Evolutionary conservation across 2,797 vertebrate genomes (phyloP).

Genomic region (Distichodus sexfasciatus): DNA sequence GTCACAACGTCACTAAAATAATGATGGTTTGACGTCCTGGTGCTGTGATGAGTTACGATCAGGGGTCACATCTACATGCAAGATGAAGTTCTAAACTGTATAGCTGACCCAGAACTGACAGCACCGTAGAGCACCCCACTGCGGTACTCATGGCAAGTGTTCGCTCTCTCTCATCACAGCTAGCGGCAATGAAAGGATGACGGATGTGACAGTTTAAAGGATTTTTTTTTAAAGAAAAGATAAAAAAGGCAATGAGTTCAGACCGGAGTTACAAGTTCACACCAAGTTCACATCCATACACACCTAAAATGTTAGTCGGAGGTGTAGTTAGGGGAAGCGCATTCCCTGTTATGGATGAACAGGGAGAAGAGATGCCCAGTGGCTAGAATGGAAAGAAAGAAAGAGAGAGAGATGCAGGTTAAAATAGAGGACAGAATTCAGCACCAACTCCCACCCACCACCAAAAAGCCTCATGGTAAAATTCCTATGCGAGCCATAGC

Average conservation of each 20-base stretch:
- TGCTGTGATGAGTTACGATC: background rate
- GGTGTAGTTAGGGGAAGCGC: constrained; percentile 73
- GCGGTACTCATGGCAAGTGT: background rate
- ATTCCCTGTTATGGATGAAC: constrained; percentile 74
- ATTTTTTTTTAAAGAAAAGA: background rate
- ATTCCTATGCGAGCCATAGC: background rate
- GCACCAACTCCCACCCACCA: background rate
- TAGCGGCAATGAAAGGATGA: background rate
- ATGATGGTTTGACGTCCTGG: too few relatives aligned
- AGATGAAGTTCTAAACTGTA: too few relatives aligned
- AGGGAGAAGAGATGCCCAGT: constrained; percentile 52
- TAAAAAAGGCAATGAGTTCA: background rate
- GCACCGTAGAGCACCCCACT: constrained; percentile 1
- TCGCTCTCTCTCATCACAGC: background rate
- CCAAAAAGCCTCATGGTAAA: background rate
- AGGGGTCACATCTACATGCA: too few relatives aligned
- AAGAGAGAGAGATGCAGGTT: constrained; percentile 49
- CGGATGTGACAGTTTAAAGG: background rate
- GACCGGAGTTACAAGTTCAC: constrained; percentile 38
- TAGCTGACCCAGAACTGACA: too few relatives aligned
- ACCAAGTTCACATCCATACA: constrained; percentile 70
- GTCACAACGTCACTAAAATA: too few relatives aligned
- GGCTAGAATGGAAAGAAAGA: too few relatives aligned
- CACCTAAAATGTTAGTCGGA: constrained; percentile 76
- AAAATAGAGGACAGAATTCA: constrained; percentile 42